Base-by-base conservation (phyloP, 2,797 vertebrate species). In the Cygnus olor region DNA sequence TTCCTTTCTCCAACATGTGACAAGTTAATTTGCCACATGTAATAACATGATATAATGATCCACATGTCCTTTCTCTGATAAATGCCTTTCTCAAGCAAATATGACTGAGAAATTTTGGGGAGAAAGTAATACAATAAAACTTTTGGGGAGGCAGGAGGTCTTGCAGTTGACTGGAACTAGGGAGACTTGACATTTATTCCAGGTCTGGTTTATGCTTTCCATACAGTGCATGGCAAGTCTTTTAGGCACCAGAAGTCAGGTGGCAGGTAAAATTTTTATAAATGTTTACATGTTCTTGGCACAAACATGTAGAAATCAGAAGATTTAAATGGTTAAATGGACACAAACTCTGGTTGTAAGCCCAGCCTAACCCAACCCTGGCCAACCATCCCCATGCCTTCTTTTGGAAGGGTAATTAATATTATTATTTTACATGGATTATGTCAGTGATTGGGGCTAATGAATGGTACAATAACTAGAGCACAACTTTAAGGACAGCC, bases 1-100 rank as follows among this genome's bases (percentile, higher is more conserved):
- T 65, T 92, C 53, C 72, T 78, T 83, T 71, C 71, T 51, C 20
- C 53, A 93, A 45, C 36, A 60, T 32, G 63, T 1, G 4, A 92
- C 82, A 90, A 87, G 42, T 92, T 94, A 91, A 94, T 95, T 92
- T 94, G 69, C 63, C 63, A 49, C 57, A 44, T 63, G 72, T 85
- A 88, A 76, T 69, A 86, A 64, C 40, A 68, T 68, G 76, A 92
- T 53, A 54, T 7, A 92, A 91, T 57, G 74, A 85, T 51, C 88
- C 49, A 71, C 21, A 5, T 13, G 15, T 32, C 56, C 44, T 80
- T 83, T 70, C 70, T 89, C 68, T 94, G 76, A 80, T 73, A 20
- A 85, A 71, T 28, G 22, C 4, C 80, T 80, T 88, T 81, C 44
- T 87, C 47, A 69, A 80, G 56, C 18, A 94, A 66, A 63, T 74